These are phyloP conservation scores for Lamellibrachia satsuma DNA, from an alignment of 2,888 invertebrate species.

Conservation along the genomic window DNA sequence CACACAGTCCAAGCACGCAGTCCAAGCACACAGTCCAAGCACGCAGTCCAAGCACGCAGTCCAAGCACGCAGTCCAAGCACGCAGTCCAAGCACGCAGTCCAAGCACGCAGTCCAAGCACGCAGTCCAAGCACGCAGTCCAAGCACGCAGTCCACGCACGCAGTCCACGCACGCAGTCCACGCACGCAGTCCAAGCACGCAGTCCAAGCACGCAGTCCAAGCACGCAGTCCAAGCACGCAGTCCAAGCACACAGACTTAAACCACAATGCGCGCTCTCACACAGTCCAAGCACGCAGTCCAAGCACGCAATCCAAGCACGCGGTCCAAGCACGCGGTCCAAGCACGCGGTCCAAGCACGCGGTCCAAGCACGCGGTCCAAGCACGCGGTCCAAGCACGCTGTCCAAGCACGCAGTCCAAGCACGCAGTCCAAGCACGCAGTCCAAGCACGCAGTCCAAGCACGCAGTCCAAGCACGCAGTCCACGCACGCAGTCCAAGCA, in stretches of 20 bases:
- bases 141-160: not conserved
- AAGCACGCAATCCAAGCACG: too few relatives aligned
- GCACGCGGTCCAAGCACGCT: not conserved
- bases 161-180: not conserved
- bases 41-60: not conserved
- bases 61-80: not conserved
- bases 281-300: too few relatives aligned
- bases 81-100: not conserved
- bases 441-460: not conserved
- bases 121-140: not conserved
- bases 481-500: too few relatives aligned
- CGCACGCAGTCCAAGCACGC: not conserved
- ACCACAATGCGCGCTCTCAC: not conserved
- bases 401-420: too few relatives aligned
- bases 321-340: too few relatives aligned
- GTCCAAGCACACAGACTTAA: not conserved
- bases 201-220: too few relatives aligned
- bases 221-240: not conserved
- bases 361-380: not conserved
- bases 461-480: not conserved
- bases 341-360: not conserved
- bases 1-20: not conserved
- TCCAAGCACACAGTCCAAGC: not conserved
- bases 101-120: too few relatives aligned
- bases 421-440: not conserved